A percentile compares a stretch with the other conserved stretches of the same genome.
Conservation (phyloP, 2,888 invertebrate genomes). For the Troilus luridus region DNA sequence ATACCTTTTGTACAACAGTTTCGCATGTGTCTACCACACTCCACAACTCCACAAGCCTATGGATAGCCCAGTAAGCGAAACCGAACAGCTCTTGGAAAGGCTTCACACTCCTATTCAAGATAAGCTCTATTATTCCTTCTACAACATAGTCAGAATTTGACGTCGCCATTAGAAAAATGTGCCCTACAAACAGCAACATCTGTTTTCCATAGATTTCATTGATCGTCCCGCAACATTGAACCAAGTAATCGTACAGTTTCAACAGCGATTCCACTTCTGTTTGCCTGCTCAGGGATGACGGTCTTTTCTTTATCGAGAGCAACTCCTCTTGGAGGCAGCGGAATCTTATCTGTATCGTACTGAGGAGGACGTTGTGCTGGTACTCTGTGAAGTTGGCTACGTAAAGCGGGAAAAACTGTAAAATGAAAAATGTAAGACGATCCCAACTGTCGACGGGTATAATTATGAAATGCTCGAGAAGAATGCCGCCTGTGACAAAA, state of each 20-base stretch:
- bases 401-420: neutral
- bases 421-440: neutral
- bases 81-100: neutral
- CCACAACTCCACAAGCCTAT: constrained; percentile 60
- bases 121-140: constrained; percentile 53
- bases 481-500: neutral
- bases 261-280: constrained; percentile 58
- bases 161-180: constrained; percentile 60
- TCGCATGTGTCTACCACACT: constrained; percentile 60
- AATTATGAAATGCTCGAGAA: neutral
- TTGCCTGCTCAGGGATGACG: neutral
- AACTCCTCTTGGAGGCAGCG: constrained; percentile 8
- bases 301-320: neutral
- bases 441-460: neutral
- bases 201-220: constrained; percentile 60
- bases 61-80: constrained; percentile 51
- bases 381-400: neutral
- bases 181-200: constrained; percentile 56
- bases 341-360: neutral
- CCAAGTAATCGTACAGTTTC: constrained; percentile 58
- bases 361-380: constrained; percentile 23
- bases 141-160: constrained; percentile 57
- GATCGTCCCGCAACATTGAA: constrained; percentile 44
- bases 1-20: constrained; percentile 59
- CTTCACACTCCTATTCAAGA: neutral